Percentiles rank a stretch among this genome's conserved stretches.
These are phyloP conservation scores for Temnothorax longispinosus DNA, from an alignment of 1,140 invertebrate genomes.

Conservation along the genomic window DNA sequence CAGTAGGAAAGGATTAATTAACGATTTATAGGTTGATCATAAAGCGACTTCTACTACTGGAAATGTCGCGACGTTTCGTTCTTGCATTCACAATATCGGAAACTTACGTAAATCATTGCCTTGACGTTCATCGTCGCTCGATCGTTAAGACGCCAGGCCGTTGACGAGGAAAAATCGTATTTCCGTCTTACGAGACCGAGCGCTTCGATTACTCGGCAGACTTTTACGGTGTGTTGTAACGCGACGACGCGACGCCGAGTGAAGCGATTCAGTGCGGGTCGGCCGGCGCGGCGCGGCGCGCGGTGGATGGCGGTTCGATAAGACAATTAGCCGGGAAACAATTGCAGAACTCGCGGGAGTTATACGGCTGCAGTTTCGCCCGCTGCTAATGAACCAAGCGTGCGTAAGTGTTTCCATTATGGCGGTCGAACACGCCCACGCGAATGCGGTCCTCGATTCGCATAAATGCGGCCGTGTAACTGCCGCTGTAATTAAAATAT, in stretches of 20 bases:
- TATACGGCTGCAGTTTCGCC: conserved; percentile 69
- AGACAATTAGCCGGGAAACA: conserved; percentile 78
- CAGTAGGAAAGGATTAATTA: not conserved
- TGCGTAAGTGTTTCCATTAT: conserved; percentile 70
- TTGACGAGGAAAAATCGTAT: conserved; percentile 17
- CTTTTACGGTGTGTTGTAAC: conserved; percentile 63
- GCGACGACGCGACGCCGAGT: conserved; percentile 27
- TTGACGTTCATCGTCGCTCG: not conserved
- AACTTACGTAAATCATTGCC: conserved; percentile 18
- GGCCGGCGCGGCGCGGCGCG: not conserved
- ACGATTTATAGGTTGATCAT: not conserved
- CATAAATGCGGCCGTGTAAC: conserved; percentile 37
- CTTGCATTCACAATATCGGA: not conserved
- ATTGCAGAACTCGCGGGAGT: conserved; percentile 74
- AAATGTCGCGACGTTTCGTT: not conserved
- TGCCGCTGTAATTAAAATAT: conserved; percentile 7
- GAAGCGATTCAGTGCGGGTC: conserved; percentile 51
- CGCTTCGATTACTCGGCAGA: not conserved
- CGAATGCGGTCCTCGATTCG: conserved; percentile 56
- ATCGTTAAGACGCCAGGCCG: not conserved
- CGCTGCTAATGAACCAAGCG: conserved; percentile 72
- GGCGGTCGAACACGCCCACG: conserved; percentile 50
- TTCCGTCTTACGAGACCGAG: conserved; percentile 40
- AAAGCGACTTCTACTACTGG: not conserved
- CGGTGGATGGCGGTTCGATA: conserved; percentile 60